phyloP scores from a whole-genome alignment of 2,113 vertebrate species.

The Gavialis gangeticus region DNA sequence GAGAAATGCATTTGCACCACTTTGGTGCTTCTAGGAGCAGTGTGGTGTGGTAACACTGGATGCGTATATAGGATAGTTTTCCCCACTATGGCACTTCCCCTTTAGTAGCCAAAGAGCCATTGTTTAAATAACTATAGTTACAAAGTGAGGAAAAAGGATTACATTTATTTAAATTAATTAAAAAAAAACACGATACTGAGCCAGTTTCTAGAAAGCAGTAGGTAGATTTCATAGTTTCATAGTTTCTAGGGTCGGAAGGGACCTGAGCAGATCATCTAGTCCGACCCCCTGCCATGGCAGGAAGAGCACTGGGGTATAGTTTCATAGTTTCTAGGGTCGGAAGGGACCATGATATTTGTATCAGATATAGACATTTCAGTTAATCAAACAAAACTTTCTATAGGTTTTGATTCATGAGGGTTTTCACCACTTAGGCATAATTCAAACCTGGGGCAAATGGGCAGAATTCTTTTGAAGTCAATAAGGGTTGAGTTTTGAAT shows the following conservation, averaged over 20 bases:
- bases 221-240: too few species aligned
- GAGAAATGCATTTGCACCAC: rapidly evolving
- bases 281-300: too few species aligned
- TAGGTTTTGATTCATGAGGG: neutral
- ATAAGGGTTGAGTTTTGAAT: neutral
- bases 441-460: neutral
- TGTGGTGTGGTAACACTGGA: rapidly evolving
- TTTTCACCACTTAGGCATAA: neutral
- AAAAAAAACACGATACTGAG: neutral
- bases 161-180: neutral
- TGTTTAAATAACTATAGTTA: neutral
- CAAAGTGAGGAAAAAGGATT: neutral
- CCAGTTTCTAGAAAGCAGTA: neutral
- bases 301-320: too few species aligned
- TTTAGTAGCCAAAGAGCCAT: neutral
- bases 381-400: neutral
- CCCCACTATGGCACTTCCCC: neutral
- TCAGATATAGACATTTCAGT: neutral
- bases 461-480: neutral
- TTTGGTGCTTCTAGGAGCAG: rapidly evolving
- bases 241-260: too few species aligned
- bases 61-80: rapidly evolving
- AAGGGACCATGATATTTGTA: too few species aligned
- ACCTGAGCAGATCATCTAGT: too few species aligned
- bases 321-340: too few species aligned